Percentiles rank a stretch among this genome's conserved stretches.
Evolutionary conservation across 2,888 invertebrate genomes (phyloP).

Genomic region (Latrodectus hesperus): DNA sequence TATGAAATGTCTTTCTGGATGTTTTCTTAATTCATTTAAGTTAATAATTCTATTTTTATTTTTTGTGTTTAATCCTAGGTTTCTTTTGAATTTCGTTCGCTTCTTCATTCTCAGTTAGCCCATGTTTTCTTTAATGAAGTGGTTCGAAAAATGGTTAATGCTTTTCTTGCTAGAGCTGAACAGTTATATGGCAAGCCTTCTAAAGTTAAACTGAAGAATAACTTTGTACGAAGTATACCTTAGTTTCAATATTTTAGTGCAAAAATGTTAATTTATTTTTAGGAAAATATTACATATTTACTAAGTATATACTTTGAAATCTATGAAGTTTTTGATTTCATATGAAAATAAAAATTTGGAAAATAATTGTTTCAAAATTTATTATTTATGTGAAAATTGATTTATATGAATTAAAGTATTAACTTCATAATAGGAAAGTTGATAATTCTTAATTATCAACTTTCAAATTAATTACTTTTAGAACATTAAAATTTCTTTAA

Average conservation of each 20-base stretch:
- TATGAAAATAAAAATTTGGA: not conserved
- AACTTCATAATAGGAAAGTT: too few relatives aligned
- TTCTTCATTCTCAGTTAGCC: constrained; percentile 90
- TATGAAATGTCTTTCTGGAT: not conserved
- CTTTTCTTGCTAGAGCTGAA: constrained; percentile 90
- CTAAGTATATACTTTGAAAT: not conserved
- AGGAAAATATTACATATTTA: not conserved
- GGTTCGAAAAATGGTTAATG: constrained; percentile 95
- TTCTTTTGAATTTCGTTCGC: constrained; percentile 92
- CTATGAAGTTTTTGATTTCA: not conserved
- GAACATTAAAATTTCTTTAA: too few relatives aligned
- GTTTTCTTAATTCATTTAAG: not conserved
- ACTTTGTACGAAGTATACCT: constrained; percentile 35
- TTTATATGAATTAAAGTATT: too few relatives aligned
- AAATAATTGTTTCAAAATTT: not conserved
- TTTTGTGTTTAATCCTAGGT: constrained; percentile 74
- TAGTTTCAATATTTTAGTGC: constrained; percentile 27
- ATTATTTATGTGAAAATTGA: too few relatives aligned
- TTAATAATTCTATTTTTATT: not conserved
- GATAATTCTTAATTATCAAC: too few relatives aligned
- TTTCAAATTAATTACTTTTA: too few relatives aligned
- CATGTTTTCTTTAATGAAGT: constrained; percentile 96
- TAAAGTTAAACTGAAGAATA: constrained; percentile 34
- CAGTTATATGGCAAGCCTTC: constrained; percentile 84
- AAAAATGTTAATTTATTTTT: constrained; percentile 20